A percentile compares a stretch with the other conserved stretches of the same genome.
Conservation (phyloP, 2,888 invertebrate species). For the Microctonus hyperodae region DNA sequence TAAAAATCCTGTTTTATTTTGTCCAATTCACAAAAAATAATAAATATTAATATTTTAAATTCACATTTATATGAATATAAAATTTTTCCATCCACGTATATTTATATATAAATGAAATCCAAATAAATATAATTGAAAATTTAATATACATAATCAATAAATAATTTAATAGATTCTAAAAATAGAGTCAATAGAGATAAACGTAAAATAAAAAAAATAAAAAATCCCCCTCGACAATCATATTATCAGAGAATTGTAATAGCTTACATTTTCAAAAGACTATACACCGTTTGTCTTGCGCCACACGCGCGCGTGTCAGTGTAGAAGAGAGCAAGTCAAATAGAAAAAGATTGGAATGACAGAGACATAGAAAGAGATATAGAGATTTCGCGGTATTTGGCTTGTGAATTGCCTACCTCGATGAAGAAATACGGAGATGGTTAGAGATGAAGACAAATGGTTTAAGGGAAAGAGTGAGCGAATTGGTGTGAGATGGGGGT, state of each 20-base stretch:
- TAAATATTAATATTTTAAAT: too few relatives aligned
- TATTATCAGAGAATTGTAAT: background rate
- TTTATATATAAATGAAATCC: too few relatives aligned
- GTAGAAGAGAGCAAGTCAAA: background rate
- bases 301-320: background rate
- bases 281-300: background rate
- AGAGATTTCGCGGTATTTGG: constrained; percentile 29
- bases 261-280: background rate
- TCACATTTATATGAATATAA: too few relatives aligned
- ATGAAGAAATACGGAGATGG: constrained; percentile 34
- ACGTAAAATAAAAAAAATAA: too few relatives aligned
- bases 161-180: too few relatives aligned
- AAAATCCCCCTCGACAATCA: constrained; percentile 20
- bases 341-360: background rate
- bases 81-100: too few relatives aligned
- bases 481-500: background rate
- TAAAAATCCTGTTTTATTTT: too few relatives aligned
- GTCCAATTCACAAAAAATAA: too few relatives aligned
- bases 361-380: constrained; percentile 18
- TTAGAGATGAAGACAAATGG: constrained; percentile 37
- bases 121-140: too few relatives aligned
- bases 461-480: constrained; percentile 7
- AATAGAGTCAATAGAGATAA: too few relatives aligned
- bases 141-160: too few relatives aligned
- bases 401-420: constrained; percentile 21